These are phyloP conservation scores for Drosophila niveifrons DNA, from an alignment of 2,888 invertebrate species.

Conservation along the genomic window DNA sequence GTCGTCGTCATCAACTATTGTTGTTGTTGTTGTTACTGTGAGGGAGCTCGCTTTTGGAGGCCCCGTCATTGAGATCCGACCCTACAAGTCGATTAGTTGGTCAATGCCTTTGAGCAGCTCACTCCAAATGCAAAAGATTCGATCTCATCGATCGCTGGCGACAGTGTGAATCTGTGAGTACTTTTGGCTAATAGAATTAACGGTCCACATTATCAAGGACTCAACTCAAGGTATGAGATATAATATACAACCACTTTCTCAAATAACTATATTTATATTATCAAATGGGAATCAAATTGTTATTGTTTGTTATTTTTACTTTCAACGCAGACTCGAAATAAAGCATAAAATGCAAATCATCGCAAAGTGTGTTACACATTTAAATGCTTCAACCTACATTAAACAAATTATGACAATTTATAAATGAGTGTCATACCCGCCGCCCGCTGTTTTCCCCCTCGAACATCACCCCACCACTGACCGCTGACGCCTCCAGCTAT, in stretches of 20 bases:
- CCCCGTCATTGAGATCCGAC: conserved; percentile 71
- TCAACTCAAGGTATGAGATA: conserved; percentile 26
- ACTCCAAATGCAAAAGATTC: conserved; percentile 36
- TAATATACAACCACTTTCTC: conserved; percentile 3
- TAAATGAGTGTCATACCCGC: conserved; percentile 47
- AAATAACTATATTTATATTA: not conserved
- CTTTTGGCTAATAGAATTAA: conserved; percentile 46
- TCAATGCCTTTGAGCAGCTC: conserved; percentile 61
- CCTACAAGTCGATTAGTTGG: conserved; percentile 77
- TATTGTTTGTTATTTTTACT: conserved; percentile 39
- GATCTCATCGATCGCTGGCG: conserved; percentile 2
- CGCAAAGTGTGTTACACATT: conserved; percentile 69
- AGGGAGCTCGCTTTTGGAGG: conserved; percentile 63
- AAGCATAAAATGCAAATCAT: conserved; percentile 54
- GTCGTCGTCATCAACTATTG: not conserved
- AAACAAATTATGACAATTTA: conserved; percentile 73
- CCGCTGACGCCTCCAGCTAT: conserved; percentile 9
- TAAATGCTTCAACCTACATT: conserved; percentile 72
- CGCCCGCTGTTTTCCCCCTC: not conserved
- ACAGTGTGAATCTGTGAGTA: conserved; percentile 15
- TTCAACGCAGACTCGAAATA: conserved; percentile 38
- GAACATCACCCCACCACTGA: not conserved
- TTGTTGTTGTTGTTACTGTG: conserved; percentile 16
- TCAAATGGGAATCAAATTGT: conserved; percentile 1
- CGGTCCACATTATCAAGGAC: conserved; percentile 40